A percentile compares a stretch with the other conserved stretches of the same genome.
These are phyloP conservation scores for Lepidurus arcticus DNA, from an alignment of 1,140 invertebrate genomes.

Conservation along the genomic window DNA sequence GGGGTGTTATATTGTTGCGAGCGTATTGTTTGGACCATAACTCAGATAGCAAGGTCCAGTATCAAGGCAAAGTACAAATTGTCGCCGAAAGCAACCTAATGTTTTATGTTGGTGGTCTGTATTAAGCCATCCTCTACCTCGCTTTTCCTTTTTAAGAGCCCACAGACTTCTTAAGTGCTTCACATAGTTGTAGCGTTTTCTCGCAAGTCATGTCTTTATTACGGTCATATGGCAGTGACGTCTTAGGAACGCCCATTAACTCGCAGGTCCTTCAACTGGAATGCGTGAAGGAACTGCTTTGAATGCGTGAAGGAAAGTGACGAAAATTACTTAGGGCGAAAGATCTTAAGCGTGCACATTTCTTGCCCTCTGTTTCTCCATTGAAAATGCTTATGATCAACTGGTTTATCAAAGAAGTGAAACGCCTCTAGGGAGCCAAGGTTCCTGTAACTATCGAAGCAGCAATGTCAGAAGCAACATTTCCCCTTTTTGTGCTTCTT, in stretches of 20 bases:
- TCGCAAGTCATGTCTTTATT: too few species aligned
- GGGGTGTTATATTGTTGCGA: neutral
- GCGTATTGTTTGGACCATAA: neutral
- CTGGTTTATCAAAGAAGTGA: slow-evolving; percentile 6
- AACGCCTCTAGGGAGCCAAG: neutral
- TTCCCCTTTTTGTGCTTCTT: neutral
- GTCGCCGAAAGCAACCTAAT: neutral
- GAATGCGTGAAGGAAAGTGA: too few species aligned
- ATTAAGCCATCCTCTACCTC: neutral
- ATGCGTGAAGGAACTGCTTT: too few species aligned
- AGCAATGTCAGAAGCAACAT: neutral
- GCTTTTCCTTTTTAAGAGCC: neutral
- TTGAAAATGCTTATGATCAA: neutral
- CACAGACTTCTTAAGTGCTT: neutral
- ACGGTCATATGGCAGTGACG: too few species aligned
- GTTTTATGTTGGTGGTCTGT: neutral
- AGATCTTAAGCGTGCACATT: too few species aligned
- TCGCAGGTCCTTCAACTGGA: too few species aligned
- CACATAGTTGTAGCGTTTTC: neutral
- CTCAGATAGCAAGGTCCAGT: neutral
- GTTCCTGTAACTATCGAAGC: neutral
- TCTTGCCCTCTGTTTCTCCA: too few species aligned
- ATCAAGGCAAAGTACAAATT: neutral
- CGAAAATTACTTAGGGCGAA: too few species aligned
- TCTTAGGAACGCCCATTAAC: too few species aligned